Conservation (phyloP, 2,797 vertebrate species). For the Ceryle rudis region DNA sequence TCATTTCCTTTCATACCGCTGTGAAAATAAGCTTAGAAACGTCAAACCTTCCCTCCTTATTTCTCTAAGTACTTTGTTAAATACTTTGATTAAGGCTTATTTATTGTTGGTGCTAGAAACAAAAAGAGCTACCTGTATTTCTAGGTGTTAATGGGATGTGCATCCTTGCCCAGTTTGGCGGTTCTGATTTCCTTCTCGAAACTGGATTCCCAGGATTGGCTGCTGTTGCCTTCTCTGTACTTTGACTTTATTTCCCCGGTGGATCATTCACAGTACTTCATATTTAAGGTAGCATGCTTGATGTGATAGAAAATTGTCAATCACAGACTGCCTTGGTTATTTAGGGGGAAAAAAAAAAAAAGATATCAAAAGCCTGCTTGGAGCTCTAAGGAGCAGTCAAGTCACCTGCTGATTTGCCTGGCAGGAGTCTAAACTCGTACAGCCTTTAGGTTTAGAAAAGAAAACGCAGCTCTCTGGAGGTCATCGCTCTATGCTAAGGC, state of each 20-base stretch:
- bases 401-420: conserved; percentile 46
- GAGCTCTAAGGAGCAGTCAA: conserved; percentile 46
- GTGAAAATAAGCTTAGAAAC: conserved; percentile 51
- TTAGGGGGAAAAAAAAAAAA: conserved; percentile 6
- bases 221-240: not conserved
- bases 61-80: conserved; percentile 43
- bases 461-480: not conserved
- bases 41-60: conserved; percentile 14
- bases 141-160: not conserved
- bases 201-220: not conserved
- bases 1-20: conserved; percentile 57
- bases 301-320: conserved; percentile 30
- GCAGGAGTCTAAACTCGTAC: not conserved
- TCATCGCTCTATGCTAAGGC: not conserved
- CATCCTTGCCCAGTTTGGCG: not conserved
- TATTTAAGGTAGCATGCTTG: conserved; percentile 40
- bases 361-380: conserved; percentile 43
- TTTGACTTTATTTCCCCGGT: conserved; percentile 18
- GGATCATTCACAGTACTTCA: not conserved
- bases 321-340: conserved; percentile 24
- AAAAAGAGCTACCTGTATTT: not conserved
- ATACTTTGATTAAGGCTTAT: conserved; percentile 4
- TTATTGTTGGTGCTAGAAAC: not conserved
- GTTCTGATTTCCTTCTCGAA: not conserved
- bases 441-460: conserved; percentile 30